These are phyloP conservation scores for Turritopsis dohrnii DNA, from an alignment of 30 jellyfish, hydroid and myxozoan genomes.

Conservation along the genomic window DNA sequence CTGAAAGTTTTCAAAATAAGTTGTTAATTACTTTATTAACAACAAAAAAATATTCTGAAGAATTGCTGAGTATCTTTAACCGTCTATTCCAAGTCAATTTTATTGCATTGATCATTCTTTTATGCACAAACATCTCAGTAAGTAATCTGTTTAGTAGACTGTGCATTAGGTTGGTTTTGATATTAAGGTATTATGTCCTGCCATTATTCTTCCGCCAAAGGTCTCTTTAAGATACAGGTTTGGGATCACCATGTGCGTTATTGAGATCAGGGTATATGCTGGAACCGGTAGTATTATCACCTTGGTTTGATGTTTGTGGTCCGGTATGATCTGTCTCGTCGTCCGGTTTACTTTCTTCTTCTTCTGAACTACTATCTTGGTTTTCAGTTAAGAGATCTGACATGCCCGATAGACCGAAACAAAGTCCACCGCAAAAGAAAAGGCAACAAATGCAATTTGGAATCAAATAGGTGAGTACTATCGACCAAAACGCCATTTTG, in stretches of 20 bases:
- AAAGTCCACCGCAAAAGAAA: not conserved
- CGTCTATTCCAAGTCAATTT: too few species aligned
- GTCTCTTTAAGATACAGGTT: not conserved
- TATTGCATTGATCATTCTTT: too few species aligned
- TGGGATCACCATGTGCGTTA: not conserved
- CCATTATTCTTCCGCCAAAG: too few species aligned
- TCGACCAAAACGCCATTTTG: not conserved
- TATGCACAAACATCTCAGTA: too few species aligned
- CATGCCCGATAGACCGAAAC: not conserved
- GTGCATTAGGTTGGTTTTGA: too few species aligned
- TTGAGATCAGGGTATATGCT: not conserved
- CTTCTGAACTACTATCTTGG: not conserved
- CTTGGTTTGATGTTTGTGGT: not conserved
- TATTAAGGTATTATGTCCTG: too few species aligned
- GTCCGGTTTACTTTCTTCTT: not conserved
- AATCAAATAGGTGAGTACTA: not conserved
- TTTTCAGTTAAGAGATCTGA: not conserved
- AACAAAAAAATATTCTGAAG: too few species aligned
- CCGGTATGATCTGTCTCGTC: not conserved
- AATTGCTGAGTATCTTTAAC: too few species aligned
- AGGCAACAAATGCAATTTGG: not conserved
- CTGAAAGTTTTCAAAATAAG: too few species aligned
- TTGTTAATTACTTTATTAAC: too few species aligned
- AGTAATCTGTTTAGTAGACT: too few species aligned
- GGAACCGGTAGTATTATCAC: not conserved